Conservation (phyloP, 92 coral and sea anemone species). For the Virgularia gustaviana region DNA sequence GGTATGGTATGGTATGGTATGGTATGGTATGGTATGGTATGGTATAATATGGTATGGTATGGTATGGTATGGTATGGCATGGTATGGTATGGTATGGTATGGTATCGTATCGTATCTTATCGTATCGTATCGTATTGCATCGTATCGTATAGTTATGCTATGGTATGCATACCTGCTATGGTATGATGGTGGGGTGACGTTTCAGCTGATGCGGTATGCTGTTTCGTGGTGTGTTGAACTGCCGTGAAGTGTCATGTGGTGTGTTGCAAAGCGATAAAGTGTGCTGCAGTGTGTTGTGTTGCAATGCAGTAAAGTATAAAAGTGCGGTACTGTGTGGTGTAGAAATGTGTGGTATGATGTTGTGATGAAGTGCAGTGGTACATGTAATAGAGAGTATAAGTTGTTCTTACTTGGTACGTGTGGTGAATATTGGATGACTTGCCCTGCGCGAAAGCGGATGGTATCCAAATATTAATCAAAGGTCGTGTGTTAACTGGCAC, state of each 20-base stretch:
- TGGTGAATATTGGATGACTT: constrained; percentile 72
- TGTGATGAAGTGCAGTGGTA: not conserved
- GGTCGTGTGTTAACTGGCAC: constrained; percentile 71
- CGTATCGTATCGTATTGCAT: too few species aligned
- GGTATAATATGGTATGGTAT: too few species aligned
- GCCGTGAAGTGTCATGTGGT: not conserved
- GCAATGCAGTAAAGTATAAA: not conserved
- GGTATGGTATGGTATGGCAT: too few species aligned
- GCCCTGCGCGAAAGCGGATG: constrained; percentile 85
- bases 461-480: constrained; percentile 91
- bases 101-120: too few species aligned
- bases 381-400: not conserved
- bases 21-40: too few species aligned
- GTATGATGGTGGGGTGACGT: too few species aligned
- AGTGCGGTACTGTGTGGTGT: not conserved
- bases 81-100: too few species aligned
- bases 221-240: too few species aligned
- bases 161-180: too few species aligned
- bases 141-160: too few species aligned
- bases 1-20: too few species aligned
- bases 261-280: not conserved
- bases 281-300: not conserved
- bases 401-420: constrained; percentile 71
- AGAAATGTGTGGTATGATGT: not conserved
- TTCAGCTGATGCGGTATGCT: too few species aligned